Percentiles rank a stretch among this genome's conserved stretches.
phyloP scores from a whole-genome alignment of 1,140 invertebrate genomes.

The Rhagoletis zephyria region DNA sequence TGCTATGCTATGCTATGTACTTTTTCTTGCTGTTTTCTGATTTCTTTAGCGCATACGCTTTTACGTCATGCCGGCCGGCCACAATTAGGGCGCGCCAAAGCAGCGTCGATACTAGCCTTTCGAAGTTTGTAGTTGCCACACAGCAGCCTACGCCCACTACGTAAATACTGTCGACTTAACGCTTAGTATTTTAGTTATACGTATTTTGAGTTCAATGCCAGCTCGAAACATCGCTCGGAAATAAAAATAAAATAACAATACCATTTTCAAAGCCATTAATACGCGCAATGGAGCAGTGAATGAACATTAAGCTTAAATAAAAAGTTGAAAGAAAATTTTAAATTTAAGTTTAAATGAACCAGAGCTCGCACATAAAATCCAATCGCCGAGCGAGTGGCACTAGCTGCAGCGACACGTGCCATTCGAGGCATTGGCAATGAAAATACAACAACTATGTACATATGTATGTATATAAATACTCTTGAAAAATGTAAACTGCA shows the following conservation, averaged over 20 bases:
- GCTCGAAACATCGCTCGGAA: not conserved
- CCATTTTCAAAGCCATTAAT: not conserved
- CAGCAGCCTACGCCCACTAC: not conserved
- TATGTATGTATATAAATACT: not conserved
- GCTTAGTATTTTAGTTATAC: not conserved
- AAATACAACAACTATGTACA: not conserved
- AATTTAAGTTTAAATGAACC: not conserved
- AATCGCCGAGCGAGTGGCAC: not conserved
- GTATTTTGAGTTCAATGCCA: constrained; percentile 31
- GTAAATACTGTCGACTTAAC: not conserved
- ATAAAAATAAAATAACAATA: not conserved
- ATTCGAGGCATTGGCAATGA: not conserved
- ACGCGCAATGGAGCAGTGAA: constrained; percentile 9
- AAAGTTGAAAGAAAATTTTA: not conserved
- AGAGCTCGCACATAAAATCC: not conserved
- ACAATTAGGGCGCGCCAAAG: not conserved
- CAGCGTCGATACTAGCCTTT: not conserved
- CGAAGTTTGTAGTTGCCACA: no score
- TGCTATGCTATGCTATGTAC: no score
- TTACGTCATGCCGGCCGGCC: constrained; percentile 4
- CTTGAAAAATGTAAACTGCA: not conserved
- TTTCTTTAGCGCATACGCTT: not conserved
- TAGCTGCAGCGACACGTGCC: not conserved
- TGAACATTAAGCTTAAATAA: not conserved
- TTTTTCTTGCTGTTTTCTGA: not conserved